Base-by-base conservation (phyloP, 2,113 vertebrate species). In the Pomatorhinus ruficollis region DNA sequence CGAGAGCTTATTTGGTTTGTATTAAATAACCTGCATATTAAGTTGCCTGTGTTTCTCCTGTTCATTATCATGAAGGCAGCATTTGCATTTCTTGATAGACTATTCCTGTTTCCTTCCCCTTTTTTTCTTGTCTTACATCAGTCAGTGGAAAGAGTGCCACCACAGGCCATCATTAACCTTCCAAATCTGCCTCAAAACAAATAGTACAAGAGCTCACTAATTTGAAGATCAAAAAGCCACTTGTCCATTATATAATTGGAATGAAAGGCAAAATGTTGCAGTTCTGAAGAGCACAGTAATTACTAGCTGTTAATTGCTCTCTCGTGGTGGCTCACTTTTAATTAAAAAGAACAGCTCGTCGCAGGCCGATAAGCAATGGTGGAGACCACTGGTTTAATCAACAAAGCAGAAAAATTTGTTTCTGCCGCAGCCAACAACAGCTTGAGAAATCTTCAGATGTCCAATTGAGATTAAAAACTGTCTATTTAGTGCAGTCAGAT, bases 231-330 rank as follows among this genome's bases (percentile, higher is more conserved):
- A 99, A 99, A 99, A 99, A 99, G 98, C 98, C 99, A 99, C 99
- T 99, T 99, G 99, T 99, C 99, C 99, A 98, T 99, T 99, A 99
- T 99, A 99, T 99, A 99, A 99, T 98, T 99, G 99, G 98, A 99
- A 99, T 99, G 99, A 99, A 98, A 99, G 98, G 99, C 98, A 98
- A 98, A 99, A 99, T 98, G 98, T 98, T 98, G 98, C 98, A 97
- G 98, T 99, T 99, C 99, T 99, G 99, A 99, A 99, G 98, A 98
- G 98, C 98, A 98, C 98, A 98, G 98, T 99, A 99, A 99, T 99
- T 99, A 99, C 99, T 98, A 99, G 99, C 98, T 99, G 99, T 99
- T 99, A 99, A 99, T 99, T 99, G 99, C 99, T 98, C 98, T 99
- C 99, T 99, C 98, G 99, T 98, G 99, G 99, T 99, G 99, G 99